Evolutionary conservation across 2,888 invertebrate genomes (phyloP).

Genomic region (Bugulina stolonifera): DNA sequence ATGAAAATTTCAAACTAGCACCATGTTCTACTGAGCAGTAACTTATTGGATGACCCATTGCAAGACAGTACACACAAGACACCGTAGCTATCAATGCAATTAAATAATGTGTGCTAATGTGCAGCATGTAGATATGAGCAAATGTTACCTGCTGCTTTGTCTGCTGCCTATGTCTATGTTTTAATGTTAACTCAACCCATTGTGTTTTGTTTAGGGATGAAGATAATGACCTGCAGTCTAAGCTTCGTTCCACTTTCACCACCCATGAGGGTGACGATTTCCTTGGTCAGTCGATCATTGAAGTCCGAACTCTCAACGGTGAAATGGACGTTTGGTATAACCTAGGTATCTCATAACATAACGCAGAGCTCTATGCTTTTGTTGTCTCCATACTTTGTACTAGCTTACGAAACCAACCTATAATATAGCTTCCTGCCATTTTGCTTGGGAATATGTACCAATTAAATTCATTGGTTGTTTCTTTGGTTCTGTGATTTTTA

Average conservation of each 20-base stretch:
- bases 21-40: too few relatives aligned
- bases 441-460: too few relatives aligned
- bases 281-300: conserved; percentile 96
- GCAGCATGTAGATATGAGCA: neutral
- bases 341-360: conserved; percentile 55
- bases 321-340: conserved; percentile 99
- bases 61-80: too few relatives aligned
- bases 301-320: conserved; percentile 84
- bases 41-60: too few relatives aligned
- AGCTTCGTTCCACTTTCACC: conserved; percentile 86
- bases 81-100: too few relatives aligned
- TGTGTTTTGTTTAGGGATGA: conserved; percentile 65
- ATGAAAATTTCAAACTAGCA: too few relatives aligned
- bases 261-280: conserved; percentile 92
- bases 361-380: neutral
- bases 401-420: neutral
- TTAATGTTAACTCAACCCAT: conserved; percentile 6
- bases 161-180: neutral
- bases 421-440: neutral
- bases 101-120: too few relatives aligned
- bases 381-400: conserved; percentile 5
- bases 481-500: too few relatives aligned
- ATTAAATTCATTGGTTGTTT: too few relatives aligned
- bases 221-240: conserved; percentile 94
- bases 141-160: neutral